These are phyloP conservation scores for Ormyrus thymus DNA, from an alignment of 2,888 invertebrate species.

Conservation along the genomic window DNA sequence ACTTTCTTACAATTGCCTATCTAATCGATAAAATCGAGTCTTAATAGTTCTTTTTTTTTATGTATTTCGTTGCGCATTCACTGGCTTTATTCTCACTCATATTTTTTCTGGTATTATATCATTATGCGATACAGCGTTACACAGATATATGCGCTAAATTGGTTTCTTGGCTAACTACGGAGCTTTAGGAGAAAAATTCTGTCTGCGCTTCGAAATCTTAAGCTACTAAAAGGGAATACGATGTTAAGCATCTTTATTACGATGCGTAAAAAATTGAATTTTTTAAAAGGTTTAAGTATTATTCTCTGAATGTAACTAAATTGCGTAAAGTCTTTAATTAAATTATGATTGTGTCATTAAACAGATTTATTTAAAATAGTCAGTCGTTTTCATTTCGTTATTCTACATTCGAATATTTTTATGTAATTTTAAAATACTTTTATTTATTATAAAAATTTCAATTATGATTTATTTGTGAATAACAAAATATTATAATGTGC, in stretches of 20 bases:
- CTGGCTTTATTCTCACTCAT: conserved; percentile 68
- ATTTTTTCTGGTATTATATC: conserved; percentile 20
- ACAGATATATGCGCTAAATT: conserved; percentile 26
- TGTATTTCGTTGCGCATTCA: conserved; percentile 70
- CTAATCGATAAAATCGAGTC: conserved; percentile 59
- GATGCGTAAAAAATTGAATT: too few relatives aligned
- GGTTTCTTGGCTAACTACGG: conserved; percentile 8
- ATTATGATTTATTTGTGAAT: too few relatives aligned
- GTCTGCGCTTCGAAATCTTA: conserved; percentile 46
- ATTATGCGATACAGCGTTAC: conserved; percentile 41
- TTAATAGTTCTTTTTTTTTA: conserved; percentile 56
- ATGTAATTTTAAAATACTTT: too few relatives aligned
- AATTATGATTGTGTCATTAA: background rate
- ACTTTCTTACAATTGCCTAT: conserved; percentile 56
- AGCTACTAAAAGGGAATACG: too few relatives aligned
- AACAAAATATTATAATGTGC: too few relatives aligned
- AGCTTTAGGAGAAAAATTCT: conserved; percentile 52
- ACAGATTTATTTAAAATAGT: too few relatives aligned
- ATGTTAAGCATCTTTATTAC: too few relatives aligned
- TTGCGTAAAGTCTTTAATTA: background rate
- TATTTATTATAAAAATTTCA: too few relatives aligned
- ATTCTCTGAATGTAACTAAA: background rate
- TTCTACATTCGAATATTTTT: too few relatives aligned
- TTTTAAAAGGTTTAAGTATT: background rate
- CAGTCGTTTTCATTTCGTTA: too few relatives aligned